Conservation (phyloP, 2,113 vertebrate genomes). For the Myrmecophaga tridactyla region DNA sequence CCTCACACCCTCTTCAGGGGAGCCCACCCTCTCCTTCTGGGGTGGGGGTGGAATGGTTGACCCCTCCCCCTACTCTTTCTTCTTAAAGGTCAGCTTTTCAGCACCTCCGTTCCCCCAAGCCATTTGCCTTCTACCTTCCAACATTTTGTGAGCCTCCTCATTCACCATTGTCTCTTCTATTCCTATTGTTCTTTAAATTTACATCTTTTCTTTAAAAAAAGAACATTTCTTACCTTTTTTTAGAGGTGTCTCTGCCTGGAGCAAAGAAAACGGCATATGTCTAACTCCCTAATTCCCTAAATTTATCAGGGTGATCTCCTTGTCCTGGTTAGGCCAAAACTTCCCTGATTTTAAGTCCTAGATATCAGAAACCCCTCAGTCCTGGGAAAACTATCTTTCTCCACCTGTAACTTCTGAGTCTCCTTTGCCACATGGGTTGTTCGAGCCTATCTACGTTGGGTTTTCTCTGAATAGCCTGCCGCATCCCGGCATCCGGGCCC, state of each 20-base stretch:
- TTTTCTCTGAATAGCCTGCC: neutral
- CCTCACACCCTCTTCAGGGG: rapidly evolving
- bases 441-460: neutral
- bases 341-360: neutral
- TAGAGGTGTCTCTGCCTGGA: neutral
- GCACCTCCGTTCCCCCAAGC: rapidly evolving
- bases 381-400: neutral
- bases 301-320: neutral
- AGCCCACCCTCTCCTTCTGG: rapidly evolving
- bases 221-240: neutral
- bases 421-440: rapidly evolving
- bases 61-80: neutral
- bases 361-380: neutral
- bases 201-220: neutral
- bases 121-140: rapidly evolving
- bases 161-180: rapidly evolving
- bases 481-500: neutral
- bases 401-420: neutral
- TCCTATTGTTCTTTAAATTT: neutral
- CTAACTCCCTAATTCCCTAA: neutral
- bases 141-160: rapidly evolving
- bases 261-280: neutral
- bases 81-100: neutral
- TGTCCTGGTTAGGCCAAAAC: neutral
- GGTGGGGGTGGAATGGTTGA: rapidly evolving